Conservation (phyloP, 2,888 invertebrate species). For the Cryptophagus acutangulus region DNA sequence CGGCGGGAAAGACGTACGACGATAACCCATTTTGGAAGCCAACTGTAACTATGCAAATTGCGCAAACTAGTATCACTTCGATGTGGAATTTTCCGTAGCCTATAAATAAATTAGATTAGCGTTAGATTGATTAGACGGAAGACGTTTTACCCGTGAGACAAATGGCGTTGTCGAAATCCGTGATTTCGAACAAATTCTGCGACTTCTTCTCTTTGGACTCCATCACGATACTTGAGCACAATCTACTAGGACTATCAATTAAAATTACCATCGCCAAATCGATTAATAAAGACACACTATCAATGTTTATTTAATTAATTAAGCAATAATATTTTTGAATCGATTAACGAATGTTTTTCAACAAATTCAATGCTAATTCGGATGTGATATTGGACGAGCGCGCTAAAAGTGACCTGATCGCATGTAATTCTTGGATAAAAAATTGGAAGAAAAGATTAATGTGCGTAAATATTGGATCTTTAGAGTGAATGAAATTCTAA, state of each 20-base stretch:
- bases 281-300: too few species aligned
- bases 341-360: too few species aligned
- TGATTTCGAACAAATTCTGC: slow-evolving; percentile 9
- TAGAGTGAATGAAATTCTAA: slow-evolving; percentile 10
- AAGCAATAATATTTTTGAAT: too few species aligned
- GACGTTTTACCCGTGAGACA: slow-evolving; percentile 21
- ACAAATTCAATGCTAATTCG: too few species aligned
- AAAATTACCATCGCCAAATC: not conserved
- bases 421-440: not conserved
- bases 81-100: slow-evolving; percentile 69
- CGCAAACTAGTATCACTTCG: slow-evolving; percentile 59
- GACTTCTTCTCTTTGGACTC: not conserved
- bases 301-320: too few species aligned
- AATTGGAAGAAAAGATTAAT: slow-evolving; percentile 10
- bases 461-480: slow-evolving; percentile 16
- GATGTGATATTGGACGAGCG: too few species aligned
- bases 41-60: slow-evolving; percentile 57
- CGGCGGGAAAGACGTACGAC: slow-evolving; percentile 69
- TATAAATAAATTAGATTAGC: slow-evolving; percentile 42
- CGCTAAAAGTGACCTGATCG: not conserved
- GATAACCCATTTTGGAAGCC: slow-evolving; percentile 64
- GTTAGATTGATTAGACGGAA: not conserved
- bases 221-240: too few species aligned
- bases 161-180: slow-evolving; percentile 26
- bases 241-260: too few species aligned